These are phyloP conservation scores for Danio aesculapii DNA, from an alignment of 2,797 vertebrate genomes.

Conservation along the genomic window DNA sequence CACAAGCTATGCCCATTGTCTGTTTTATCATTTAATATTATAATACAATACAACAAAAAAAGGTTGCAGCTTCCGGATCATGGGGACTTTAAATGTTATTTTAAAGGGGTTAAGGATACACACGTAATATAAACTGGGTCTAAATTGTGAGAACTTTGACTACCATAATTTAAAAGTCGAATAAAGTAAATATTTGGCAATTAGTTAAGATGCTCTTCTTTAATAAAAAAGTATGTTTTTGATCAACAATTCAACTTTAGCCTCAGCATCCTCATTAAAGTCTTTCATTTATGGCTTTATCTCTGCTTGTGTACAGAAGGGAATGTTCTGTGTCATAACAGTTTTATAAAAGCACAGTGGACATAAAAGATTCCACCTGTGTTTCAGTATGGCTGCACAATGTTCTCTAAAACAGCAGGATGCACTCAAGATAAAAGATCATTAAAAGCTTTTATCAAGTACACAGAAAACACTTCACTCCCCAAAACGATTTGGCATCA, in stretches of 20 bases:
- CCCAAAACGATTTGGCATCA: not conserved
- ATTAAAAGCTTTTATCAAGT: not conserved
- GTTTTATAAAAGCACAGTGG: slow-evolving; percentile 1
- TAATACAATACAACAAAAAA: too few species aligned
- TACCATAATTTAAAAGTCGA: not conserved
- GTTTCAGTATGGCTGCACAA: not conserved
- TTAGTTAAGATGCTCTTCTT: not conserved
- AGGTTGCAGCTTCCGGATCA: too few species aligned
- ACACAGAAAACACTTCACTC: not conserved
- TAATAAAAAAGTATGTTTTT: not conserved
- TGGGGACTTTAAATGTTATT: not conserved
- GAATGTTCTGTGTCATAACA: slow-evolving; percentile 13
- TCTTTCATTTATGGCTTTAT: not conserved
- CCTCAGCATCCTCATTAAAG: not conserved
- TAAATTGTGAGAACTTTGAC: not conserved
- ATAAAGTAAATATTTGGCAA: not conserved
- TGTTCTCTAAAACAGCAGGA: not conserved
- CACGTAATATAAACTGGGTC: not conserved
- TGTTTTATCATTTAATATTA: too few species aligned
- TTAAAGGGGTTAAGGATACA: not conserved
- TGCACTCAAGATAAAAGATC: not conserved
- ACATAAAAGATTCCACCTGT: not conserved
- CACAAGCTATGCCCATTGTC: too few species aligned
- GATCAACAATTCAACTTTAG: not conserved
- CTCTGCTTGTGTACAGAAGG: not conserved